Percentiles rank a stretch among this genome's conserved stretches.
These are phyloP conservation scores for Trichopoda pennipes DNA, from an alignment of 2,888 invertebrate species.

Conservation along the genomic window DNA sequence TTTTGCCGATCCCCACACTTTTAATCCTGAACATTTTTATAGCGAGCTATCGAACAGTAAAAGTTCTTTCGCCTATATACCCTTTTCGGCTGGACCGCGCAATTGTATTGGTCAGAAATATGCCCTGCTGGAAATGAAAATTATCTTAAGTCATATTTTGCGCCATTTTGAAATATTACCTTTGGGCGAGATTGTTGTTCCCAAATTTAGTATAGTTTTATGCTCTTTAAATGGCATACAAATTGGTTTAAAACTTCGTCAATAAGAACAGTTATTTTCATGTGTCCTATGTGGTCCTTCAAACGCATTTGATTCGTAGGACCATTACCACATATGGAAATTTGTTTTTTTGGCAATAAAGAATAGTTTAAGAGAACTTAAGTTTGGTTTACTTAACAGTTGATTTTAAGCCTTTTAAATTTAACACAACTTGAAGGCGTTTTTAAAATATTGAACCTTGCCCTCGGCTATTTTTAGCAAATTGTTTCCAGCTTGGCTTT, in stretches of 20 bases:
- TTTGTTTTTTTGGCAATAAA: too few species aligned
- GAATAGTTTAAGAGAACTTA: too few species aligned
- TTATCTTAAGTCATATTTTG: conserved; percentile 74
- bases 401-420: too few species aligned
- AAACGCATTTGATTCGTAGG: too few species aligned
- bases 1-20: conserved; percentile 75
- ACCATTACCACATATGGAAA: too few species aligned
- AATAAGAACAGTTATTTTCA: too few species aligned
- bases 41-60: conserved; percentile 77
- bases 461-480: too few species aligned
- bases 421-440: too few species aligned
- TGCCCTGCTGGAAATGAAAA: conserved; percentile 78
- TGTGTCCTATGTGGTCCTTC: too few species aligned
- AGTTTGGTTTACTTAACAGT: too few species aligned
- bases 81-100: conserved; percentile 85
- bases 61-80: conserved; percentile 77
- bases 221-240: conserved; percentile 75
- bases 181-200: conserved; percentile 73
- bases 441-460: too few species aligned
- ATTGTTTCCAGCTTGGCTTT: too few species aligned
- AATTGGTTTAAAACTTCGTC: conserved; percentile 72
- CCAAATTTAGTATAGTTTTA: conserved; percentile 73
- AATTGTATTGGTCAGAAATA: conserved; percentile 81
- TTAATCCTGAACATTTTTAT: conserved; percentile 80
- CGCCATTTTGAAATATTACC: conserved; percentile 75